Evolutionary conservation across 1,140 invertebrate species (phyloP), one percentile per base, ranked within the genome.

Genomic region (Aphelinus certus): DNA sequence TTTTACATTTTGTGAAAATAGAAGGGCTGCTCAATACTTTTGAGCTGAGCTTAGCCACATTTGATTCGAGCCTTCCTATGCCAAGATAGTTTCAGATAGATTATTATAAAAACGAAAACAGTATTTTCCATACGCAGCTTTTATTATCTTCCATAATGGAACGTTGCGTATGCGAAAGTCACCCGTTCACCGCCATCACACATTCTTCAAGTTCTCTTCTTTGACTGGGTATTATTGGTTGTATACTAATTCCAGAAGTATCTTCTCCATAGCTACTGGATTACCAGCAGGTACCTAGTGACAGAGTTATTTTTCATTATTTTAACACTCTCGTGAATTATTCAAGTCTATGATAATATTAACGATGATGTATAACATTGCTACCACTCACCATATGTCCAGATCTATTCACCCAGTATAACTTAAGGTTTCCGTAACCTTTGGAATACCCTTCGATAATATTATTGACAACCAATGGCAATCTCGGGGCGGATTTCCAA

Each of bases 371-470:
- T 7, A 65, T 42, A 7, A 62, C 47, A 56, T 49, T 64, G 60
- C 7, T 66, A 64, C 76, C 87, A 93, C 92, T 90, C 87, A 93
- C 92, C 90, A 92, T 93, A 79, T 94, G 93, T 62, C 93, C 93
- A 74, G 93, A 90, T 72, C 90, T 87, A 70, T 92, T 89, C 46
- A 95, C 90, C 93, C 93, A 95, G 81, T 93, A 95, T 82, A 95
- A 91, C 51, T 89, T 86, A 62, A 95, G 92, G 72, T 93, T 93
- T 49, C 90, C 90, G 55, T 89, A 90, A 1, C 84, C 82, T 80
- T 94, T 93, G 48, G 89, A 87, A 79, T 93, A 95, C n/a, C 92
- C 93, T 80, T 92, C 92, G 45, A 92, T 87, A 7, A 89, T 83
- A 3, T 88, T 82, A 70, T 92, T 82, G 73, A 91, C 89, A 80